These are phyloP conservation scores for Vimba vimba DNA, from an alignment of 2,113 vertebrate species.

Conservation along the genomic window DNA sequence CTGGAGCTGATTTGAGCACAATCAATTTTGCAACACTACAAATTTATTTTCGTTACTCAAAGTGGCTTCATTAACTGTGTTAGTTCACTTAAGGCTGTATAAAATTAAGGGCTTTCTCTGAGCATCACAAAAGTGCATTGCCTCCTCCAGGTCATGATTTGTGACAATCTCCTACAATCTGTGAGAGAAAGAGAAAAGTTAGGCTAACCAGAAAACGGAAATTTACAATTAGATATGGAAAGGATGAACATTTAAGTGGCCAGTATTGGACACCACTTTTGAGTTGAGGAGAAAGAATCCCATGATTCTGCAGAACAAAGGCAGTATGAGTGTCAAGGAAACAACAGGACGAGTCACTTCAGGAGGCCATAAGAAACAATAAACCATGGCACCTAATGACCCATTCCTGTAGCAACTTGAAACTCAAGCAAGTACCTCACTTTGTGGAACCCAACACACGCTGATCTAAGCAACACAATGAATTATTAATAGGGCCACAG, in stretches of 20 bases:
- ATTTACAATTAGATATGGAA: not conserved
- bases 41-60: not conserved
- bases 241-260: not conserved
- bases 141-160: not conserved
- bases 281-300: not conserved
- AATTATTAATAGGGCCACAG: conserved; percentile 37
- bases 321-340: not conserved
- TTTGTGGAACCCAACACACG: conserved; percentile 54
- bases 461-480: conserved; percentile 33
- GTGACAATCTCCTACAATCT: not conserved
- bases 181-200: not conserved
- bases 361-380: not conserved
- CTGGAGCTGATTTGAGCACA: not conserved
- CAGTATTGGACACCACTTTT: not conserved
- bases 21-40: not conserved
- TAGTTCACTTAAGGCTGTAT: not conserved
- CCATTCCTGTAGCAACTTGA: conserved; percentile 2
- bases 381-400: conserved; percentile 1
- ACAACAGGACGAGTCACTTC: conserved; percentile 13
- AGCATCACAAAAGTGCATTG: not conserved
- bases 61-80: not conserved
- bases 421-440: conserved; percentile 28
- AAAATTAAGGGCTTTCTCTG: not conserved
- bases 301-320: not conserved
- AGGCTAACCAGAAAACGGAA: not conserved